Evolutionary conservation across 2,797 vertebrate genomes (phyloP), one percentile per base, ranked within the genome.

Genomic region (Tinamus major): DNA sequence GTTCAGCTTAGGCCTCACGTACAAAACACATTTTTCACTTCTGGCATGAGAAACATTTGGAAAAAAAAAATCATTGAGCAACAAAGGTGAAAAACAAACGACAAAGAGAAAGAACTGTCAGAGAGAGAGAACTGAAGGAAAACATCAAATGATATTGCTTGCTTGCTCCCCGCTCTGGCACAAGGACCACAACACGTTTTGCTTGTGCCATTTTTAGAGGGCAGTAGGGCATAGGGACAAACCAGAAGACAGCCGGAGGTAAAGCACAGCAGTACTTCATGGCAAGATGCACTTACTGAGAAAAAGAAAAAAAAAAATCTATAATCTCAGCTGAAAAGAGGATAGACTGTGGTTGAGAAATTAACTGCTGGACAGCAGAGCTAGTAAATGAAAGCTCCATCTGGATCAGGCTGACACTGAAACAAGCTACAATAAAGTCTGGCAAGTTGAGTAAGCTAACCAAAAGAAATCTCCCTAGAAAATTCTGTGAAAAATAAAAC

Each of bases 371-470:
- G 85, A 74, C 91, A 86, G 77, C 51, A 90, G 17, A 86, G 56
- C 33, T 19, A 37, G 51, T 44, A 92, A 90, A 87, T 64, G 59
- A 91, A 93, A 81, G 44, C 42, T 93, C 82, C 87, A 88, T 86
- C 70, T 95, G 92, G 86, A 85, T 77, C 67, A 87, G 68, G 53
- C 83, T 94, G 70, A 91, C 67, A 72, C 70, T 69, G 79, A 94
- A 95, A 94, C 48, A 81, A 90, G 33, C 51, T 87, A 70, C 41
- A 91, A 83, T 77, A 70, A 61, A 92, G n/a, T 85, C 89, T 95
- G 84, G 53, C 58, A 80, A 82, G 44, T 55, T 89, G 58, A 69
- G 17, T 63, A 83, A 80, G 27, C 33, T 41, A 78, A 78, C 27
- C 7, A 75, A 75, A 83, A 64, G 48, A 69, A 49, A 29, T 11